Conservation (phyloP, 1,140 invertebrate genomes). For the Laupala kohalensis region DNA sequence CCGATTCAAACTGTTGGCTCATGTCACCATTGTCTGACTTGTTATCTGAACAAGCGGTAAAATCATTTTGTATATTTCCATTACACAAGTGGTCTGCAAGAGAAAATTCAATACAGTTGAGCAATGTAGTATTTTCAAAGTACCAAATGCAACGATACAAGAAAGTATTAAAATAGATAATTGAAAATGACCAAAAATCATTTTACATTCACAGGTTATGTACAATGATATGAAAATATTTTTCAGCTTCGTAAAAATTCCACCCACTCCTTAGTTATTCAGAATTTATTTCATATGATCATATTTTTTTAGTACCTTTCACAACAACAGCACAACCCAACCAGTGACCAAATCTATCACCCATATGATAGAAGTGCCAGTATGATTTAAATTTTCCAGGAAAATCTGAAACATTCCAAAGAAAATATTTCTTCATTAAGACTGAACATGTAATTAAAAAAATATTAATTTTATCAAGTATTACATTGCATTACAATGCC, state of each 20-base stretch:
- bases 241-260: too few relatives aligned
- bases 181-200: too few relatives aligned
- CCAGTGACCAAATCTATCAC: conserved; percentile 26
- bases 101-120: too few relatives aligned
- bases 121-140: too few relatives aligned
- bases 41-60: neutral
- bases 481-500: neutral
- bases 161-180: too few relatives aligned
- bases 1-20: neutral
- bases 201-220: too few relatives aligned
- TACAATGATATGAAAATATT: too few relatives aligned
- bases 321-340: conserved; percentile 24
- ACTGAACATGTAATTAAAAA: neutral
- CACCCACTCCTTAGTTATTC: too few relatives aligned
- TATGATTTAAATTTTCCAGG: conserved; percentile 27
- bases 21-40: neutral
- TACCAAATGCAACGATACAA: too few relatives aligned
- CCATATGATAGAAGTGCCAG: conserved; percentile 27
- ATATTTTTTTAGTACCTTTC: conserved; percentile 8
- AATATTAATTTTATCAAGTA: neutral
- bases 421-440: neutral
- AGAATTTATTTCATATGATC: too few relatives aligned
- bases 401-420: conserved; percentile 20
- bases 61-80: neutral
- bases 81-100: too few relatives aligned